phyloP scores from a whole-genome alignment of 1,140 invertebrate species.

The Saxidomus purpurata region DNA sequence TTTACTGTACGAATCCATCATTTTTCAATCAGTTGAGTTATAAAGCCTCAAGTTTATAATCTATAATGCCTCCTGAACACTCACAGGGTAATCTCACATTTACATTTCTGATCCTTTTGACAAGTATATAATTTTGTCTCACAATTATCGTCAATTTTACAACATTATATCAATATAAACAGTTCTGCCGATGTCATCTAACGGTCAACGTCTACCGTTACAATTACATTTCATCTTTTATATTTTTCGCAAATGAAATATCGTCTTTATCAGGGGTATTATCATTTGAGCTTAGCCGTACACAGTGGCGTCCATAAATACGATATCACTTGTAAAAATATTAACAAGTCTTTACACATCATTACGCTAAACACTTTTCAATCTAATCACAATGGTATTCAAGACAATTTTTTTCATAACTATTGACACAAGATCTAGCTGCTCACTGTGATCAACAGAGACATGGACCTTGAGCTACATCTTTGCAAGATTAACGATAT shows the following conservation, averaged over 20 bases:
- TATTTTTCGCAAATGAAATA: neutral
- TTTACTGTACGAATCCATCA: conserved; percentile 33
- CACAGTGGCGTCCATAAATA: neutral
- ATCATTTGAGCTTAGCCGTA: neutral
- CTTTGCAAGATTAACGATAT: conserved; percentile 7
- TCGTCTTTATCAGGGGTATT: neutral
- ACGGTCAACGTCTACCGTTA: neutral
- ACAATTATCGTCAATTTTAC: conserved; percentile 11
- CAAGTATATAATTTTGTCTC: neutral
- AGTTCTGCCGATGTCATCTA: neutral
- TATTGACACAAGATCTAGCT: conserved; percentile 8
- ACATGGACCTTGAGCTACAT: neutral
- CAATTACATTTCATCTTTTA: conserved; percentile 3
- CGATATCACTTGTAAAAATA: conserved; percentile 23
- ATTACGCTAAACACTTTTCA: conserved; percentile 9
- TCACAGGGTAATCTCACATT: neutral
- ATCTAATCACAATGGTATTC: conserved; percentile 35
- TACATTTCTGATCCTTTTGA: neutral
- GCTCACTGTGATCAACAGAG: neutral
- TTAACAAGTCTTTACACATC: conserved; percentile 38
- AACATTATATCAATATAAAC: neutral
- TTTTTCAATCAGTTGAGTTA: neutral
- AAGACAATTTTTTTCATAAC: neutral
- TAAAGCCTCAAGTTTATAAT: neutral
- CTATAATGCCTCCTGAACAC: neutral